Base-by-base conservation (phyloP, 1,140 invertebrate species). In the Wiebesia pumilae region DNA sequence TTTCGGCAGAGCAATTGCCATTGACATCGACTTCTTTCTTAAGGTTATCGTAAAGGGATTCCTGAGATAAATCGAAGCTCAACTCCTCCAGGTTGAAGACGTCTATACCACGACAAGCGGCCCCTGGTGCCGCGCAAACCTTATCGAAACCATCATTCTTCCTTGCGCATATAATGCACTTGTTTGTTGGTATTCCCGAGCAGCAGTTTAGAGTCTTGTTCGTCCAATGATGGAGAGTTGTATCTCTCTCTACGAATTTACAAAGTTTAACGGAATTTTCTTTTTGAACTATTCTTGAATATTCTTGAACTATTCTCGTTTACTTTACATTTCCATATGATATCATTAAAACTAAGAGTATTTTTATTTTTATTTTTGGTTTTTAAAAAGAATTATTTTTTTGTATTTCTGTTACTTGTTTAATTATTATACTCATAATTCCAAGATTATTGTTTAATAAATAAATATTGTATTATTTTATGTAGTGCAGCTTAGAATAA, bases 151-250 rank as follows among this genome's bases (percentile, higher is more conserved):
- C 65, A 10, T 75, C 69, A 9, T 14, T n/a, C 16, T 7, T 33
- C 6, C 84, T 88, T 3, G 89, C 85, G 77, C 91, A 92, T 83
- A 90, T 90, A 30, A 89, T 87, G 67, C 93, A 93, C 79, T 93
- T 93, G 79, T 94, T 94, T 82, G 91, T 92, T 12, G 92, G 89
- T 35, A 92, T 84, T 24, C 91, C 90, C 0, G 91, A 90, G 75
- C 93, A 94, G 54, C 93, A 94, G 85, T 84, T 81, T 1, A 58
- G 35, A 6, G 92, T 93, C n/a, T 90, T 89, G 67, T 94, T 94
- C n/a, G 92, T 92, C 93, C 94, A 94, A 19, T 90, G 88, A 38
- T 93, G 89, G 3, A 67, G 21, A 21, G 14, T 19, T 21, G 62
- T 14, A n/a, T 69, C n/a, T 14, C 38, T 33, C 14, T 19, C 71